Conservation (phyloP, 2,113 vertebrate genomes). For the Stercorarius parasiticus region DNA sequence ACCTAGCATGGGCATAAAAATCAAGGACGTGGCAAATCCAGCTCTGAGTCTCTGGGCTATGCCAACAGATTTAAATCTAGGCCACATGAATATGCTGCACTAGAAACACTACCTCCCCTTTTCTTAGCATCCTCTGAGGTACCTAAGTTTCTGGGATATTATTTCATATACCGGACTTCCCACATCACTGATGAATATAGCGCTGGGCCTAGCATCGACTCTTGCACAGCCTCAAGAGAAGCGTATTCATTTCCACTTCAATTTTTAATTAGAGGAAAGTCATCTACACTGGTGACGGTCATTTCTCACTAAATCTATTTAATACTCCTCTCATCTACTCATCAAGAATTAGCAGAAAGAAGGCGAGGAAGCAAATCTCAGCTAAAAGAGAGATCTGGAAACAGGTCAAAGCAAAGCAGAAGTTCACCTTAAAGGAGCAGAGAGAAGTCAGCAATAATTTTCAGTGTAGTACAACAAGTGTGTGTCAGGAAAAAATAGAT, state of each 20-base stretch:
- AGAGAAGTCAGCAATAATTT: neutral
- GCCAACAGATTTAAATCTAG: neutral
- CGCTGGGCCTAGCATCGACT: neutral
- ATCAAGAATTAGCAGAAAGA: neutral
- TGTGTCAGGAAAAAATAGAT: fast-evolving
- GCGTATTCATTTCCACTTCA: constrained; percentile 23
- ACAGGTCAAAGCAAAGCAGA: neutral
- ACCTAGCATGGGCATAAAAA: neutral
- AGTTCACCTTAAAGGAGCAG: neutral
- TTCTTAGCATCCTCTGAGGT: neutral
- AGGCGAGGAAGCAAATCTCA: neutral
- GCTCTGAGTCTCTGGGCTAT: neutral
- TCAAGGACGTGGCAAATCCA: neutral
- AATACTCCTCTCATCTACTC: constrained; percentile 8
- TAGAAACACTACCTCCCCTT: neutral
- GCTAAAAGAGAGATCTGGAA: neutral
- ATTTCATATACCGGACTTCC: neutral
- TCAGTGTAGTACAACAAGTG: neutral
- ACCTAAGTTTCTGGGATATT: neutral
- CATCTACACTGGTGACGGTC: neutral
- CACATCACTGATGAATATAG: neutral
- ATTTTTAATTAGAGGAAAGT: constrained; percentile 54
- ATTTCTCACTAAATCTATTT: constrained; percentile 37
- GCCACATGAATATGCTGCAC: neutral
- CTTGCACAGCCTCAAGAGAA: neutral